Evolutionary conservation across 2,797 vertebrate species (phyloP).

Genomic region (Oceanodroma leucorhoa): DNA sequence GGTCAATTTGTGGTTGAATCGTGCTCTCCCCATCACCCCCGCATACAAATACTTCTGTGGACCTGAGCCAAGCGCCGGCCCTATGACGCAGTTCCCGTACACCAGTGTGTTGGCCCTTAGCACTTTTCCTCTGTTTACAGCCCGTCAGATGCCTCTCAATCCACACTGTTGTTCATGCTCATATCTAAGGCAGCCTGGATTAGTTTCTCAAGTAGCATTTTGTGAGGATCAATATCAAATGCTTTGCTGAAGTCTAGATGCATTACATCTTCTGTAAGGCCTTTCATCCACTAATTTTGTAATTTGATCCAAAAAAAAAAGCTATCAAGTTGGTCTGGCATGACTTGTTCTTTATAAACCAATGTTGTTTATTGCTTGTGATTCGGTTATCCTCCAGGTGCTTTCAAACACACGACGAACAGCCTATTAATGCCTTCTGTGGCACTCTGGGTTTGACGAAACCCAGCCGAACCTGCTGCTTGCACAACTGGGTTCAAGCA

Average conservation of each 20-base stretch:
- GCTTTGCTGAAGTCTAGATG: not conserved
- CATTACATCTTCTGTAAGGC: not conserved
- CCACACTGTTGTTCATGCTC: not conserved
- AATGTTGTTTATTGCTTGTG: slow-evolving; percentile 1
- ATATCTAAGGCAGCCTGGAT: not conserved
- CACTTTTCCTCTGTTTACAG: not conserved
- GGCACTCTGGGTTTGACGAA: slow-evolving; percentile 29
- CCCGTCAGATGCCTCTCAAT: not conserved
- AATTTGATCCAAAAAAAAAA: slow-evolving; percentile 8
- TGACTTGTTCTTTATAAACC: slow-evolving; percentile 20
- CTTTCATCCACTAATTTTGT: slow-evolving; percentile 47
- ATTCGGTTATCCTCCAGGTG: not conserved
- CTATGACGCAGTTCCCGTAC: not conserved
- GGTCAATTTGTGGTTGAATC: fast-evolving
- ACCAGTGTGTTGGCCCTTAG: not conserved
- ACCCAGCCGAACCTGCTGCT: slow-evolving; percentile 57
- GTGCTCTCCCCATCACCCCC: not conserved
- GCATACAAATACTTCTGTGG: not conserved
- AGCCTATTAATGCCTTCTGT: slow-evolving; percentile 46
- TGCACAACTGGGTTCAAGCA: not conserved
- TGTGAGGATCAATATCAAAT: slow-evolving; percentile 40
- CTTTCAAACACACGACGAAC: not conserved
- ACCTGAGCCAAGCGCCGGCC: not conserved
- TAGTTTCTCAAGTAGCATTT: slow-evolving; percentile 43
- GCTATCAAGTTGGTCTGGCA: slow-evolving; percentile 12